Conservation (phyloP, 1,140 invertebrate genomes). For the Archegozetes longisetosus region DNA sequence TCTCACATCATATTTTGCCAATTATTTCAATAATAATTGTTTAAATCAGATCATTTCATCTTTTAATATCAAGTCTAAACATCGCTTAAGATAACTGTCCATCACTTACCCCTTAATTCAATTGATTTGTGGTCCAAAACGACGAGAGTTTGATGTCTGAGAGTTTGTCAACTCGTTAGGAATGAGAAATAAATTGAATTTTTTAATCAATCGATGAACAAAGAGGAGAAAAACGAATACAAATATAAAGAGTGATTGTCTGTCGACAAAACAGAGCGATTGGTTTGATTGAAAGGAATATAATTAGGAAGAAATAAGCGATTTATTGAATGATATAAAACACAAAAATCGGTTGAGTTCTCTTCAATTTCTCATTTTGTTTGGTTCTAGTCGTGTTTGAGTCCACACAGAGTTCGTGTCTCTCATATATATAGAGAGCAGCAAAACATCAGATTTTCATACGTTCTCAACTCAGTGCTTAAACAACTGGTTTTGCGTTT, state of each 20-base stretch:
- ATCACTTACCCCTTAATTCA: not conserved
- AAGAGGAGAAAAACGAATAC: not conserved
- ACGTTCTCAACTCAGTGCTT: too few relatives aligned
- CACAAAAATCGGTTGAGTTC: not conserved
- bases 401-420: not conserved
- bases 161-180: not conserved
- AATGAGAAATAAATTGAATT: not conserved
- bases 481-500: too few relatives aligned
- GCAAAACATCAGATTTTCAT: too few relatives aligned
- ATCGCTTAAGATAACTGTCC: not conserved
- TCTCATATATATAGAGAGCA: not conserved
- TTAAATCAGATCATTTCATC: not conserved
- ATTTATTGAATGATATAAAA: too few relatives aligned
- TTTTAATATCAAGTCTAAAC: not conserved
- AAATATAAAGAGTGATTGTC: not conserved
- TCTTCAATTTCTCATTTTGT: not conserved
- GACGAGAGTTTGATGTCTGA: not conserved
- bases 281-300: not conserved
- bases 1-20: not conserved
- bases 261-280: not conserved
- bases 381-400: not conserved
- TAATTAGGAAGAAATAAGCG: too few relatives aligned
- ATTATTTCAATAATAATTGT: not conserved
- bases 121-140: not conserved
- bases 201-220: not conserved